These are phyloP conservation scores for Dreissena rostriformis DNA, from an alignment of 1,140 invertebrate genomes.

Conservation along the genomic window DNA sequence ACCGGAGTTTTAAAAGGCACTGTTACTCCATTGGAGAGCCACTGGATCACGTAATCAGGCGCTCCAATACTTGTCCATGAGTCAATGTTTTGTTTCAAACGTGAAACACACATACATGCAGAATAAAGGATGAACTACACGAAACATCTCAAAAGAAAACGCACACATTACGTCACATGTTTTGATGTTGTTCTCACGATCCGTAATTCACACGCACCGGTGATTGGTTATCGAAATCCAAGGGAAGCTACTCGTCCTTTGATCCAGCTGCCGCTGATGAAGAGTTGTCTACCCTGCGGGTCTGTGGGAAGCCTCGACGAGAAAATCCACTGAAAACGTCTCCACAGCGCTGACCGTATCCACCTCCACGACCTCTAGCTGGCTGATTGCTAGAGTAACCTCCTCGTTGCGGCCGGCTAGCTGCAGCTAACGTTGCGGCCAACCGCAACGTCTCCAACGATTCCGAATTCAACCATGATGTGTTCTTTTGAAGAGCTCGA, in stretches of 20 bases:
- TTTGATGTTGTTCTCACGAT: too few relatives aligned
- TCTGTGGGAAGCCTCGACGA: not conserved
- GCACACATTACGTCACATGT: too few relatives aligned
- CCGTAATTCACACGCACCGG: too few relatives aligned
- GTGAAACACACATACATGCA: too few relatives aligned
- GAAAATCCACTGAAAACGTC: constrained; percentile 1
- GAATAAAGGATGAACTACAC: too few relatives aligned
- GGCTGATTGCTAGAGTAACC: not conserved
- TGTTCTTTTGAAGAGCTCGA: constrained; percentile 48
- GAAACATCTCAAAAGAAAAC: too few relatives aligned
- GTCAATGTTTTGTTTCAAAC: too few relatives aligned
- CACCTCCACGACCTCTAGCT: not conserved
- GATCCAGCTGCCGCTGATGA: not conserved
- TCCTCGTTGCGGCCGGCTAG: not conserved
- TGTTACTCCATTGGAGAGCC: constrained; percentile 27
- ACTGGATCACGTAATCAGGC: constrained; percentile 5
- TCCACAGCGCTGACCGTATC: not conserved
- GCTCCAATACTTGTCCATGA: constrained; percentile 4
- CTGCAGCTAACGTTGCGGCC: constrained; percentile 9
- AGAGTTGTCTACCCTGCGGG: not conserved
- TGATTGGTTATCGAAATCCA: too few relatives aligned
- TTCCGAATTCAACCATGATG: constrained; percentile 17
- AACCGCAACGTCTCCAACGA: not conserved
- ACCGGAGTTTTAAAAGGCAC: constrained; percentile 10
- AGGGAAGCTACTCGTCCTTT: too few relatives aligned